Evolutionary conservation across 1,140 invertebrate species (phyloP), one percentile per base, ranked within the genome.

Genomic region (Delia radicum): DNA sequence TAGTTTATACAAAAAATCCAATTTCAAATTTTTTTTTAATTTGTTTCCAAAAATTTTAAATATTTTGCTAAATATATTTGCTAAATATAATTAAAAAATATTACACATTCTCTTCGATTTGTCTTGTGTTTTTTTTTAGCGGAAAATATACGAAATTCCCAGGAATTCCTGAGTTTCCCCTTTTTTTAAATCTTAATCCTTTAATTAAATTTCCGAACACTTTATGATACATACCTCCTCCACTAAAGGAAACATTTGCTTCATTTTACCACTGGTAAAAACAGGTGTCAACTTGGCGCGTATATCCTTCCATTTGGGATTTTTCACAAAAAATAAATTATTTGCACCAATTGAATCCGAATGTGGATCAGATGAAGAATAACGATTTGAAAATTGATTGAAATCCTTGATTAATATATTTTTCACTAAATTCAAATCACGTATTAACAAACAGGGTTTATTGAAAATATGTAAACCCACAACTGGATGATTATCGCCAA

Each of bases 241-340:
- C 75, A 89, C 79, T 0, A 89, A 79, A 27, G 88, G 87, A 81
- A 89, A 89, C 88, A 90, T 90, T 67, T 84, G 85, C 77, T 89
- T 90, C 7, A 90, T 80, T 77, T 89, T 90, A 2, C 86, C 87
- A 7, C 87, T 86, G 0, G 89, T 88, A 71, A 91, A 90, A 2
- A 87, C 86, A 2, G 89, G 88, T 0, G 88, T 88, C 8, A 91
- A 78, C 62, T 88, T 89, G 0, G 82, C 79, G 3, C 90, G 80
- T 0, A 90, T 75, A 13, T 84, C 80, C 69, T 87, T 90, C 90
- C 90, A 91, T 0, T 61, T 31, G 0, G 81, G 79, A 76, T 79
- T 80, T 7, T 80, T 79, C 1, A 75, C 55, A 28, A 84, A 81
- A 46, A 85, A 85, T 0, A 85, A 72, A 69, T 81, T 85, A 62